Evolutionary conservation across 2,797 vertebrate genomes (phyloP).

Genomic region (Pseudomugil tenellus): DNA sequence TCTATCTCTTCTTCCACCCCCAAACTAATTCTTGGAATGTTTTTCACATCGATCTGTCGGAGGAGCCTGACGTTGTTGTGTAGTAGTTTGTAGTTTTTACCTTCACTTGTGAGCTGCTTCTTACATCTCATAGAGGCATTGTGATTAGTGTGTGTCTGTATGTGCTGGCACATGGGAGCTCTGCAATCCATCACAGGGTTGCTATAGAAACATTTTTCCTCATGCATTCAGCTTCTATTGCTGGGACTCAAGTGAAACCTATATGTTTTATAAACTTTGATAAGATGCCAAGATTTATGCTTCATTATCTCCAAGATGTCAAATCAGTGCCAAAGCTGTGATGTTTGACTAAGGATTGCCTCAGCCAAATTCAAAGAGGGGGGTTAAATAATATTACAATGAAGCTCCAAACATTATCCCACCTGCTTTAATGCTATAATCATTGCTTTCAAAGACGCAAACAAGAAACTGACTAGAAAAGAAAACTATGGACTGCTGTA

Average conservation of each 20-base stretch:
- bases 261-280: constrained; percentile 38
- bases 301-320: too few relatives aligned
- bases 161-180: constrained; percentile 25
- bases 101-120: constrained; percentile 32
- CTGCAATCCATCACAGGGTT: constrained; percentile 53
- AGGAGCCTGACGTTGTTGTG: constrained; percentile 6
- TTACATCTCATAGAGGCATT: constrained; percentile 20
- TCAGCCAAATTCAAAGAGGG: too few relatives aligned
- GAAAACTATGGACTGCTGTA: too few relatives aligned
- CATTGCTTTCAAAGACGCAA: constrained; percentile 2
- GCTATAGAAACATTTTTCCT: constrained; percentile 64
- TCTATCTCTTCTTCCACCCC: constrained; percentile 21
- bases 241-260: constrained; percentile 30
- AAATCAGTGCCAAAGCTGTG: too few relatives aligned
- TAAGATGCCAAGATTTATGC: constrained; percentile 21
- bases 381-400: too few relatives aligned
- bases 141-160: constrained; percentile 8
- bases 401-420: neutral
- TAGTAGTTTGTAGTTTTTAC: constrained; percentile 27
- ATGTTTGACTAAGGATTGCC: constrained; percentile 8
- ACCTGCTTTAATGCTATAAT: neutral
- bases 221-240: constrained; percentile 30
- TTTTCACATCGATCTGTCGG: constrained; percentile 15
- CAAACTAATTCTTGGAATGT: constrained; percentile 15
- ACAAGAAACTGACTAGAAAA: neutral